Evolutionary conservation across 1,140 invertebrate genomes (phyloP).

Genomic region (Apis florea): DNA sequence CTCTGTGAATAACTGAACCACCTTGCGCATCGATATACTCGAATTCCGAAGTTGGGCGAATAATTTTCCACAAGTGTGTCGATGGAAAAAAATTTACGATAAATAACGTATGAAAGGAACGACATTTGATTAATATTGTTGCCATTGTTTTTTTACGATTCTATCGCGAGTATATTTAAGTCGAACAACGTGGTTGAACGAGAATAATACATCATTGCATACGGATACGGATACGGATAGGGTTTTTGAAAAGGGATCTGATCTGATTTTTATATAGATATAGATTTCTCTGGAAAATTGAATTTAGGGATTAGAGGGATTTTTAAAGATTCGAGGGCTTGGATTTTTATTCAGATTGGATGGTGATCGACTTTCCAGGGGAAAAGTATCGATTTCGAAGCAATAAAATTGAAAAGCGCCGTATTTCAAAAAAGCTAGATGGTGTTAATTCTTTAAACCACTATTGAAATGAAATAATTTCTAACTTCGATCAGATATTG

Average conservation of each 20-base stretch:
- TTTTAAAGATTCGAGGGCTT: not conserved
- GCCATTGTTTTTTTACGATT: too few relatives aligned
- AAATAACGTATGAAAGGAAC: not conserved
- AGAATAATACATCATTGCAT: too few relatives aligned
- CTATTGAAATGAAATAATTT: too few relatives aligned
- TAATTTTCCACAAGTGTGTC: not conserved
- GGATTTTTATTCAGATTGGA: not conserved
- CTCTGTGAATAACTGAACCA: constrained; percentile 24
- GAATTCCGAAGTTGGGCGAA: not conserved
- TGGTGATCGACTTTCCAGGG: not conserved
- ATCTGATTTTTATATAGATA: not conserved
- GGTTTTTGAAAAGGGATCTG: too few relatives aligned
- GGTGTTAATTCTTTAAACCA: too few relatives aligned
- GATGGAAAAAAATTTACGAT: too few relatives aligned
- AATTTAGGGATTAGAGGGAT: not conserved
- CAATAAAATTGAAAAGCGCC: not conserved
- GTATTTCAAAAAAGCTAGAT: not conserved
- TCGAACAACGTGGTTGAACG: too few relatives aligned
- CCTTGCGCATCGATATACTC: not conserved
- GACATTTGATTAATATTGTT: not conserved
- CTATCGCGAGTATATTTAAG: too few relatives aligned
- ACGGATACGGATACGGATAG: too few relatives aligned
- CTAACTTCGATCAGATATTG: too few relatives aligned
- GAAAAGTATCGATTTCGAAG: not conserved
- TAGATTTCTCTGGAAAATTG: not conserved